A percentile compares a stretch with the other conserved stretches of the same genome.
Conservation (phyloP, 2,888 invertebrate species). For the Dicranocentrus wangi region DNA sequence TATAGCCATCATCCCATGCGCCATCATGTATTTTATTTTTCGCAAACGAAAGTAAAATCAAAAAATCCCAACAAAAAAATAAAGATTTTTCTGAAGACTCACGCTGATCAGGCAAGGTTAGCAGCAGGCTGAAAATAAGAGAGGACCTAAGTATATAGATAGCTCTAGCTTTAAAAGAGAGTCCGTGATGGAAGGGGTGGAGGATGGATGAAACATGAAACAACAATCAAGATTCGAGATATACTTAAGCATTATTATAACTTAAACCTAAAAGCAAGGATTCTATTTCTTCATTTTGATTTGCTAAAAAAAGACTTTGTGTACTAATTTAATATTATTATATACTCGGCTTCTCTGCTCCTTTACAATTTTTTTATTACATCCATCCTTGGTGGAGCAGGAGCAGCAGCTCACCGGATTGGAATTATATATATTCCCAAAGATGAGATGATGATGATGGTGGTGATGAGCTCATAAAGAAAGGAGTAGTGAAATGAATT, state of each 20-base stretch:
- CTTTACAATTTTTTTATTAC: too few relatives aligned
- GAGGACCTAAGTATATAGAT: too few relatives aligned
- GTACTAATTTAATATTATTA: too few relatives aligned
- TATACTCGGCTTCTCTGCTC: too few relatives aligned
- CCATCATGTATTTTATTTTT: background rate
- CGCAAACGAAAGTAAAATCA: slow-evolving; percentile 21
- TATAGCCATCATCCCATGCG: too few relatives aligned
- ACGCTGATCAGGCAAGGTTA: slow-evolving; percentile 61
- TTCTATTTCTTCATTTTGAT: too few relatives aligned
- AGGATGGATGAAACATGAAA: too few relatives aligned
- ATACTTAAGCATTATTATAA: too few relatives aligned
- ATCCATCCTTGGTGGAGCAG: slow-evolving; percentile 62
- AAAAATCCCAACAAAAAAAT: background rate
- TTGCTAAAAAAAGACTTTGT: too few relatives aligned
- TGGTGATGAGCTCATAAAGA: slow-evolving; percentile 32
- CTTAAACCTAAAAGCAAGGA: too few relatives aligned
- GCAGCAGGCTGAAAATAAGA: slow-evolving; percentile 26
- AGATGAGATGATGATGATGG: slow-evolving; percentile 22
- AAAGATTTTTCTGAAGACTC: slow-evolving; percentile 43
- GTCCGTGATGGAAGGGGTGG: slow-evolving; percentile 9
- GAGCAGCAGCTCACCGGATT: slow-evolving; percentile 58
- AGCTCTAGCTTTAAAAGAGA: slow-evolving; percentile 18
- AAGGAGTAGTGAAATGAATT: too few relatives aligned
- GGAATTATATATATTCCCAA: slow-evolving; percentile 56
- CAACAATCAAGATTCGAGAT: too few relatives aligned